Percentiles rank a stretch among this genome's conserved stretches.
phyloP scores from a whole-genome alignment of 1,140 invertebrate genomes.

The Palaemon carinicauda region DNA sequence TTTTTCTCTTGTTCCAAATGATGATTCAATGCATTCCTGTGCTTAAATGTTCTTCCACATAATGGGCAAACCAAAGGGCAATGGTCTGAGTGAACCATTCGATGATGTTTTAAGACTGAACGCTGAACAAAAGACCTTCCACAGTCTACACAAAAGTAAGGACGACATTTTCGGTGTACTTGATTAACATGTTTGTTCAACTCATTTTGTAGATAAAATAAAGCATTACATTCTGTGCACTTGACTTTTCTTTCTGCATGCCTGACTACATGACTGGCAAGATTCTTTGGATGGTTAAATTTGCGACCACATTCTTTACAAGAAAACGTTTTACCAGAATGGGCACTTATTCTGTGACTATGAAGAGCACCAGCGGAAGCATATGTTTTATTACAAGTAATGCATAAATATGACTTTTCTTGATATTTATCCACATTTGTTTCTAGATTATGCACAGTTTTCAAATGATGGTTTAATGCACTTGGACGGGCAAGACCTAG shows the following conservation, averaged over 20 bases:
- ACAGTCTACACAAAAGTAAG: conserved; percentile 31
- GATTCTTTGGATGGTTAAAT: conserved; percentile 35
- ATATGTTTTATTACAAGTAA: conserved; percentile 24
- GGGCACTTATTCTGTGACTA: conserved; percentile 4
- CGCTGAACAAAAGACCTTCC: conserved; percentile 40
- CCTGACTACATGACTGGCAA: conserved; percentile 26
- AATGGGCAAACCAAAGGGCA: conserved; percentile 8
- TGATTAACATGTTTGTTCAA: conserved; percentile 44
- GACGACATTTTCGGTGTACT: conserved; percentile 34
- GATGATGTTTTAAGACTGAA: conserved; percentile 35
- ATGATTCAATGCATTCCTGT: conserved; percentile 24
- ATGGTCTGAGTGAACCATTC: conserved; percentile 25
- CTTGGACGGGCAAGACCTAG: conserved; percentile 12
- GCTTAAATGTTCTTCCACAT: conserved; percentile 29
- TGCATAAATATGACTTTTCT: not conserved
- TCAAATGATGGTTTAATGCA: conserved; percentile 27
- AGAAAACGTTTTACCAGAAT: conserved; percentile 1
- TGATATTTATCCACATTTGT: not conserved
- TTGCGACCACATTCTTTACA: conserved; percentile 24
- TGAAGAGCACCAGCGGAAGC: conserved; percentile 34
- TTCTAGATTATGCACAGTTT: conserved; percentile 13
- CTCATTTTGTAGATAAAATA: conserved; percentile 19
- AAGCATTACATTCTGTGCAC: conserved; percentile 18
- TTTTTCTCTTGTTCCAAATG: conserved; percentile 23
- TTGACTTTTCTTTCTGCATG: conserved; percentile 18